A percentile compares a stretch with the other conserved stretches of the same genome.
Conservation (phyloP, 2,888 invertebrate genomes). For the Keiferia lycopersicella region DNA sequence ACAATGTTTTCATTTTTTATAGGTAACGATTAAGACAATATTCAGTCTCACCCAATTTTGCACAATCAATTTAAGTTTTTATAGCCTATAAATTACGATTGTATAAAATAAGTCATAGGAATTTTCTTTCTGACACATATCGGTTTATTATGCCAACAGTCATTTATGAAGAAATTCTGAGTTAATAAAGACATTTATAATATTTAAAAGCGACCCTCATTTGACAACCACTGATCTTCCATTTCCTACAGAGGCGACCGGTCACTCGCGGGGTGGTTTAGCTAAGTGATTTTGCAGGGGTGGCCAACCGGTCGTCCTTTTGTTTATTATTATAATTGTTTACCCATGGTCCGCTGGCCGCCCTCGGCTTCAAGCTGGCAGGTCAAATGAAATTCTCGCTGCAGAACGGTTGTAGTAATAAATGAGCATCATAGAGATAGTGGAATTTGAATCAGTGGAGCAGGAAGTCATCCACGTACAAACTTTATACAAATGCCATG, state of each 20-base stretch:
- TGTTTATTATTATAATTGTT: constrained; percentile 42
- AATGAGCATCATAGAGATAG: constrained; percentile 8
- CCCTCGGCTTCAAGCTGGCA: constrained; percentile 1
- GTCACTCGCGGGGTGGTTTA: constrained; percentile 56
- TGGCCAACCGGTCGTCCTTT: constrained; percentile 44
- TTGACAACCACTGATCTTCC: constrained; percentile 5
- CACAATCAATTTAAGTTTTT: no score
- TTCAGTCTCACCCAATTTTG: no score
- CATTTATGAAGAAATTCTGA: no score
- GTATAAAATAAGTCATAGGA: no score
- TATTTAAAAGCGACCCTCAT: not conserved
- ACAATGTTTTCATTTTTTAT: not conserved
- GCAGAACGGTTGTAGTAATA: not conserved
- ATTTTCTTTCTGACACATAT: no score
- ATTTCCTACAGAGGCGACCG: constrained; percentile 37
- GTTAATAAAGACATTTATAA: not conserved
- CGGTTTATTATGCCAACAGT: no score
- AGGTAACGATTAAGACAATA: no score
- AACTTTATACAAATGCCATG: not conserved
- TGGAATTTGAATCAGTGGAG: not conserved
- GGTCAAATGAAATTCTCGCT: constrained; percentile 8
- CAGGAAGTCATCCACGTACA: not conserved
- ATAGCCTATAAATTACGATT: no score
- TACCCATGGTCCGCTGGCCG: constrained; percentile 30
- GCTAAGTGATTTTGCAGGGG: constrained; percentile 61